phyloP scores from a whole-genome alignment of 2,797 vertebrate species.

The Trichosurus vulpecula region DNA sequence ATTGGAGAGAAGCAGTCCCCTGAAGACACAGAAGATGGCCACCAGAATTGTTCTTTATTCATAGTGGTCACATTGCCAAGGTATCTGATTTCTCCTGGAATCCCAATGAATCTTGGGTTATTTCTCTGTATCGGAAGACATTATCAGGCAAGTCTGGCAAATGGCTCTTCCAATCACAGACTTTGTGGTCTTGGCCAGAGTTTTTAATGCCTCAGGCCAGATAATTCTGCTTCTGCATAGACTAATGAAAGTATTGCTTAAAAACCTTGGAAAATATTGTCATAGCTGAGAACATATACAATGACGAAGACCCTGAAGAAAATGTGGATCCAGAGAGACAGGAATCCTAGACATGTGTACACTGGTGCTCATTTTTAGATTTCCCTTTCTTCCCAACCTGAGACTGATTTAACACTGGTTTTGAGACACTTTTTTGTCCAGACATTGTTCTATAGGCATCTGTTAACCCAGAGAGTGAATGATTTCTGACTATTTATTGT shows the following conservation, averaged over 20 bases:
- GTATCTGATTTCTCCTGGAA: conserved; percentile 85
- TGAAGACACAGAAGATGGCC: conserved; percentile 98
- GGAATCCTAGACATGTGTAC: conserved; percentile 86
- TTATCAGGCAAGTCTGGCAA: conserved; percentile 98
- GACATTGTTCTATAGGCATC: conserved; percentile 74
- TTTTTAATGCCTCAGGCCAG: no score
- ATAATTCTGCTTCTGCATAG: no score
- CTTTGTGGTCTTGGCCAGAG: no score
- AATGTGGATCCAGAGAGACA: conserved; percentile 95
- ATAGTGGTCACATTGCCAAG: conserved; percentile 95
- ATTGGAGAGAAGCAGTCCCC: conserved; percentile 98
- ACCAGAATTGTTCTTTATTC: conserved; percentile 96
- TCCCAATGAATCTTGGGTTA: conserved; percentile 94
- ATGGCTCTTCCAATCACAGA: conserved; percentile 76
- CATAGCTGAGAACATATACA: conserved; percentile 87
- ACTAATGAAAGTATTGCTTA: no score
- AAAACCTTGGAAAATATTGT: no score
- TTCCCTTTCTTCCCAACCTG: conserved; percentile 76
- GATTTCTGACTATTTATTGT: conserved; percentile 66
- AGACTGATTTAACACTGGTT: conserved; percentile 83
- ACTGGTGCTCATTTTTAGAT: conserved; percentile 68
- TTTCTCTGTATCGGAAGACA: conserved; percentile 97
- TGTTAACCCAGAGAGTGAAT: conserved; percentile 69
- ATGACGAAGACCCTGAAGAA: conserved; percentile 97
- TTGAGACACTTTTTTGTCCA: conserved; percentile 82